Conservation (phyloP, 2,888 invertebrate species). For the Deilephila porcellus region DNA sequence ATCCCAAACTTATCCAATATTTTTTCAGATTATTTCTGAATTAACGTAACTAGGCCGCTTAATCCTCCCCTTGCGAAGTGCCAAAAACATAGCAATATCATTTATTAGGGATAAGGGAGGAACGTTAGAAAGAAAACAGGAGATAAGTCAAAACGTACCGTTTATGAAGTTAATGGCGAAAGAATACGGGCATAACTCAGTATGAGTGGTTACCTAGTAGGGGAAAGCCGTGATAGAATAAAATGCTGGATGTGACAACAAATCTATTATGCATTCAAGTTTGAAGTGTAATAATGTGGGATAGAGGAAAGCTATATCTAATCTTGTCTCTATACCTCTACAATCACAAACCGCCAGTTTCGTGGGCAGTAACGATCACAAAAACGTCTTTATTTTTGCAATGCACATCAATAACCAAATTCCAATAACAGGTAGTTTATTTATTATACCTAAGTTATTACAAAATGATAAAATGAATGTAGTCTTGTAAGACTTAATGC, state of each 20-base stretch:
- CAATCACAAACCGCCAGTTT: no score
- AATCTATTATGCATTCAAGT: no score
- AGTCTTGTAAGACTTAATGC: no score
- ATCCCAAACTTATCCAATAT: not conserved
- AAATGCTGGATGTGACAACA: constrained; percentile 30
- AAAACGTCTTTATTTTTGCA: no score
- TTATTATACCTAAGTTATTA: no score
- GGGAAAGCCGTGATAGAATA: constrained; percentile 32
- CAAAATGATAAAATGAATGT: no score
- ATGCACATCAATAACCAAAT: no score
- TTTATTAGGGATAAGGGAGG: constrained; percentile 1
- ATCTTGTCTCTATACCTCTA: no score
- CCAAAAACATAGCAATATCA: constrained; percentile 14
- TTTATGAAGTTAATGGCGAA: constrained; percentile 53
- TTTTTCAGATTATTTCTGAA: not conserved
- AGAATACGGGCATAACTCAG: constrained; percentile 55
- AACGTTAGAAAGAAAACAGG: constrained; percentile 43
- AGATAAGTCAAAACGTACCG: constrained; percentile 37
- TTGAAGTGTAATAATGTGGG: no score
- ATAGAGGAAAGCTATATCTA: no score
- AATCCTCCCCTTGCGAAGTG: not conserved
- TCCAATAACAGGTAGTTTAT: no score
- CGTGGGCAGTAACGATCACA: no score
- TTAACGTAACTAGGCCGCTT: not conserved
- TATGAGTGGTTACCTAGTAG: constrained; percentile 48